Evolutionary conservation across 2,113 vertebrate species (phyloP), one percentile per base, ranked within the genome.

Genomic region (Gambusia affinis): DNA sequence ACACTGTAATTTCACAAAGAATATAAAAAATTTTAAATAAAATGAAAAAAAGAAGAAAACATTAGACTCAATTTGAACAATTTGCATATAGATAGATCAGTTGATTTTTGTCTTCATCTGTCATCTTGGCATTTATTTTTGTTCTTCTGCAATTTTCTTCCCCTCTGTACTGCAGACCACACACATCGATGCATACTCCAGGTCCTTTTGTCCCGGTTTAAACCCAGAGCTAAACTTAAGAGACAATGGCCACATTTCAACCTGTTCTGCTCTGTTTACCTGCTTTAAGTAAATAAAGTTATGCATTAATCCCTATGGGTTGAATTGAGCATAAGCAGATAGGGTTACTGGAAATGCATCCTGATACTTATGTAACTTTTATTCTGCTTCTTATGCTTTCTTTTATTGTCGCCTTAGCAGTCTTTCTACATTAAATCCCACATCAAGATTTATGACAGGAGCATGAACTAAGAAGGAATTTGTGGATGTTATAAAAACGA

Each of bases 231-330:
- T 85, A 75, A 87, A 91, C 73, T 51, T 31, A 83, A 64, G 70
- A 77, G 80, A 78, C 31, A 12, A 29, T 70, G 17, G 73, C 61
- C 74, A 7, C 92, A 84, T 85, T 91, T 87, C 60, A 81, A 88
- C 81, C 85, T 90, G 88, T 87, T 89, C 81, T 80, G 88, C 64
- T 78, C 42, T 83, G 75, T 85, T 83, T 67, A 72, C 87, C 75
- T 64, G 61, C 77, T 85, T 81, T 81, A 68, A 81, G 79, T 84
- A 91, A 92, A 93, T 85, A 84, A 29, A 72, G 17, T 69, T 73
- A 10, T 73, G 85, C 75, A 85, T 85, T 82, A 88, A 89, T 85
- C 88, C 80, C 60, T 70, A 33, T 64, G 73, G 75, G 75, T 79
- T 37, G 63, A 60, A 54, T 80, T 62, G 42, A 62, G 70, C 76